Evolutionary conservation across 2,113 vertebrate genomes (phyloP).

Genomic region (Grammomys dolichurus): DNA sequence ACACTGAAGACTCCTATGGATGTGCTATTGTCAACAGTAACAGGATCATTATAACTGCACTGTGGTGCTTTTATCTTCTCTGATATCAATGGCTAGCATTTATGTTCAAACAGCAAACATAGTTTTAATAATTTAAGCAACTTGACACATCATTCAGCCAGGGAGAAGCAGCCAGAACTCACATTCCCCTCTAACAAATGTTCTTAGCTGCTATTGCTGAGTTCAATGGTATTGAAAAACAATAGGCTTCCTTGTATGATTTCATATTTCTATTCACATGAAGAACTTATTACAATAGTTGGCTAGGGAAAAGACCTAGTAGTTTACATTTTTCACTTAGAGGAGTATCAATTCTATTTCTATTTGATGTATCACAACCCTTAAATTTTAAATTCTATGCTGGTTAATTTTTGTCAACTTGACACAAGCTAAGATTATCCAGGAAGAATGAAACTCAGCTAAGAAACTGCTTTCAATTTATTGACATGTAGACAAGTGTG

Average conservation of each 20-base stretch:
- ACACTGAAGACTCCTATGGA: neutral
- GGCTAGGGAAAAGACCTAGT: neutral
- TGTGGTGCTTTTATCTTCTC: neutral
- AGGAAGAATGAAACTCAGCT: neutral
- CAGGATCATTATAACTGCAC: neutral
- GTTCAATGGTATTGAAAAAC: conserved; percentile 16
- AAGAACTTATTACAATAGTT: neutral
- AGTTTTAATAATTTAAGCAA: conserved; percentile 4
- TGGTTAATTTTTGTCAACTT: neutral
- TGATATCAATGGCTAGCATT: neutral
- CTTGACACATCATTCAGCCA: neutral
- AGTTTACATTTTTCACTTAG: neutral
- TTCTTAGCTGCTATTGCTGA: neutral
- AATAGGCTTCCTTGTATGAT: neutral
- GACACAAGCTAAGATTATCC: neutral
- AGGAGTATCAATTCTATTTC: neutral
- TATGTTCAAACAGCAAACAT: neutral
- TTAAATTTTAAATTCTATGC: conserved; percentile 37
- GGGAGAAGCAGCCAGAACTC: neutral
- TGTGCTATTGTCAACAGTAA: neutral
- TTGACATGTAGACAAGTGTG: neutral
- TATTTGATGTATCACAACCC: neutral
- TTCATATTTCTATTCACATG: neutral
- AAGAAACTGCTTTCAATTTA: neutral
- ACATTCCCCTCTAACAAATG: neutral